Evolutionary conservation across 2,113 vertebrate genomes (phyloP).

Genomic region (Pycnonotus jocosus): DNA sequence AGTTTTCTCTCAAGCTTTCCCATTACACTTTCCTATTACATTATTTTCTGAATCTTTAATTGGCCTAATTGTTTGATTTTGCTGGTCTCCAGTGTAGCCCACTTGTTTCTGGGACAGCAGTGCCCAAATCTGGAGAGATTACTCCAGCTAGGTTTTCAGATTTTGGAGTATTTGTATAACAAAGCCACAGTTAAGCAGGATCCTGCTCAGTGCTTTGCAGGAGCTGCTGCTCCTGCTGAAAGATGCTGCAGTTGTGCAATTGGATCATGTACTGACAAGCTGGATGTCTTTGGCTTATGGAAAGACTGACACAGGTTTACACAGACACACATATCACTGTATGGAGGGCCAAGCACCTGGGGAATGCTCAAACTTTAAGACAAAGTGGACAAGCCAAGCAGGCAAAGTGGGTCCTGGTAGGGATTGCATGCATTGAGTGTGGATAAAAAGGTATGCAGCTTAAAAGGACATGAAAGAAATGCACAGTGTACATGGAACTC

Average conservation of each 20-base stretch:
- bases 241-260: background rate
- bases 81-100: background rate
- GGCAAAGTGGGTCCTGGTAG: background rate
- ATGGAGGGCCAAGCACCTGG: background rate
- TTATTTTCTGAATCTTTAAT: background rate
- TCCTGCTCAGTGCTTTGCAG: background rate
- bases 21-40: background rate
- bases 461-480: background rate
- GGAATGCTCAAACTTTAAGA: background rate
- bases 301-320: background rate
- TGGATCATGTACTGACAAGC: background rate
- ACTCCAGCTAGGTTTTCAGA: background rate
- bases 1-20: background rate
- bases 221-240: background rate
- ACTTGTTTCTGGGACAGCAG: background rate
- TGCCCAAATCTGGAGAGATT: background rate
- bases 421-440: background rate
- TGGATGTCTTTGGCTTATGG: background rate
- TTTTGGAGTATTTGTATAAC: background rate
- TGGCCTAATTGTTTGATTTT: background rate
- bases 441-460: background rate
- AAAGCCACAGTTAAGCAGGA: background rate
- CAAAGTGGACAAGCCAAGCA: background rate
- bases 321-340: background rate
- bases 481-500: accelerated